A percentile compares a stretch with the other conserved stretches of the same genome.
Evolutionary conservation across 1,140 invertebrate species (phyloP).

Genomic region (Heliconius hermathena): DNA sequence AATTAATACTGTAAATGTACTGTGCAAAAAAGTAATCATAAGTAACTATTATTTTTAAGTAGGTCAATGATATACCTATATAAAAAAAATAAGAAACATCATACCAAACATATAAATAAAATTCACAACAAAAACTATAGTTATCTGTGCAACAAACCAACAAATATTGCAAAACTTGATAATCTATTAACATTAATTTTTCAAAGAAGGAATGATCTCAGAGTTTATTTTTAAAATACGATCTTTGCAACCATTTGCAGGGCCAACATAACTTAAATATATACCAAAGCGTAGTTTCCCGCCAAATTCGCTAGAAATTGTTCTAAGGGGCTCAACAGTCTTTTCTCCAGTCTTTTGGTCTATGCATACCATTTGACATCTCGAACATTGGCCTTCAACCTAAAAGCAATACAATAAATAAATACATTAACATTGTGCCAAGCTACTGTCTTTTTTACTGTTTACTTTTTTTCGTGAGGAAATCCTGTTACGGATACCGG

Average conservation of each 20-base stretch:
- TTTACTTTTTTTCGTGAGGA: no score
- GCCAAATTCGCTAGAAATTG: constrained; percentile 87
- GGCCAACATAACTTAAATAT: constrained; percentile 83
- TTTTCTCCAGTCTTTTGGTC: constrained; percentile 92
- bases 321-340: constrained; percentile 91
- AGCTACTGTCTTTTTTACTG: no score
- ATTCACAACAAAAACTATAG: neutral
- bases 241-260: constrained; percentile 55
- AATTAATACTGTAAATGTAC: neutral
- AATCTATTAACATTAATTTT: constrained; percentile 15
- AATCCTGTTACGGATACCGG: no score
- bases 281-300: constrained; percentile 91
- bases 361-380: constrained; percentile 97
- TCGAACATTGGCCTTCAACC: constrained; percentile 89
- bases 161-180: neutral
- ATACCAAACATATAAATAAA: neutral
- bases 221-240: constrained; percentile 48
- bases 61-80: no score
- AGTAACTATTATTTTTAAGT: neutral
- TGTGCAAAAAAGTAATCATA: neutral
- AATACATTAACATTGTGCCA: no score
- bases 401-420: constrained; percentile 67
- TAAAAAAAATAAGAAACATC: no score
- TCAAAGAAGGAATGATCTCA: constrained; percentile 49
- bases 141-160: neutral